These are phyloP conservation scores for Pyralis farinalis DNA, from an alignment of 2,888 invertebrate species.

Conservation along the genomic window DNA sequence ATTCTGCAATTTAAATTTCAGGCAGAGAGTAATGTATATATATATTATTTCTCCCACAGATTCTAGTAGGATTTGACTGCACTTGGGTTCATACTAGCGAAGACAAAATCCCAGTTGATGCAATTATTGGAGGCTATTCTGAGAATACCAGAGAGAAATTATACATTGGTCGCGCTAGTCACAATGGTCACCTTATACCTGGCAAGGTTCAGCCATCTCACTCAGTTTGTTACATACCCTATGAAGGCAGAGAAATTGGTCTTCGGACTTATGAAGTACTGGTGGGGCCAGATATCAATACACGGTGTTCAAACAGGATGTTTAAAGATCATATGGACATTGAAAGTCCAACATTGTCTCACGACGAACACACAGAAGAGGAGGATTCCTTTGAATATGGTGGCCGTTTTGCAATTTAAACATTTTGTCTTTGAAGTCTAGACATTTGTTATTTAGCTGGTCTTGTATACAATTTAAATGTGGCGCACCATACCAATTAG, in stretches of 20 bases:
- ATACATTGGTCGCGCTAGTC: slow-evolving; percentile 85
- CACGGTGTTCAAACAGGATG: slow-evolving; percentile 17
- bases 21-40: too few species aligned
- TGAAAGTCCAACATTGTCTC: slow-evolving; percentile 11
- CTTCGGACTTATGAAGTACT: slow-evolving; percentile 41
- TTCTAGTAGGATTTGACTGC: slow-evolving; percentile 55
- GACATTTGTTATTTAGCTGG: too few species aligned
- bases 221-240: slow-evolving; percentile 87
- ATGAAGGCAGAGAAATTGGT: slow-evolving; percentile 34
- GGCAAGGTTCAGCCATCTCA: slow-evolving; percentile 88
- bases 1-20: too few species aligned
- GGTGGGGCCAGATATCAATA: slow-evolving; percentile 28
- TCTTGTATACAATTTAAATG: too few species aligned
- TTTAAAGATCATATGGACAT: slow-evolving; percentile 11
- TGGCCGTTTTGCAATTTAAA: too few species aligned
- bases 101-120: slow-evolving; percentile 84
- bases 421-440: too few species aligned
- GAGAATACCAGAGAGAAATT: slow-evolving; percentile 68
- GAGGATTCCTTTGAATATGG: neutral
- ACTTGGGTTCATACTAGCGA: slow-evolving; percentile 77
- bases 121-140: slow-evolving; percentile 83
- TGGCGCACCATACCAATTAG: too few species aligned
- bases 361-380: slow-evolving; percentile 8
- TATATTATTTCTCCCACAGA: slow-evolving; percentile 31
- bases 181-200: slow-evolving; percentile 86